Conservation (phyloP, 2,888 invertebrate genomes). For the Liposcelis brunnea region DNA sequence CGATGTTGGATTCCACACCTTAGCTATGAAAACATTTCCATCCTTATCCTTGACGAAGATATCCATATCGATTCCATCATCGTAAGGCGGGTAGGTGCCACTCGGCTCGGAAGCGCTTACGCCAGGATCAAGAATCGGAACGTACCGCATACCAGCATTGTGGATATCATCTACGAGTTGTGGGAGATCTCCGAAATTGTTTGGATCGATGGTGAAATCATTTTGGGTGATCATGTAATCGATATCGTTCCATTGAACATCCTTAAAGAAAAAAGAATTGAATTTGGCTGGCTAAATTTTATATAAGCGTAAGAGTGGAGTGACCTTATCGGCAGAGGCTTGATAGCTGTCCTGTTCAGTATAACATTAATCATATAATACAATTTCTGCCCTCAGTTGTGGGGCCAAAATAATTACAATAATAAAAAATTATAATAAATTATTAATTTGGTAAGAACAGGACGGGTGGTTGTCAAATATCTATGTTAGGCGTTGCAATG, state of each 20-base stretch:
- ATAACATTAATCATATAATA: too few species aligned
- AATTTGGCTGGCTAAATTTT: too few species aligned
- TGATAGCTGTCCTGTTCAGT: too few species aligned
- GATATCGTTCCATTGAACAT: conserved; percentile 29
- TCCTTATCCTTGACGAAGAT: conserved; percentile 53
- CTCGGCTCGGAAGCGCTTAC: conserved; percentile 47
- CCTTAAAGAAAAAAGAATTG: too few species aligned
- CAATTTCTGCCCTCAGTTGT: too few species aligned
- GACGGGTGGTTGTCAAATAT: too few species aligned
- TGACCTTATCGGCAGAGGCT: too few species aligned
- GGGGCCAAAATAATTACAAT: too few species aligned
- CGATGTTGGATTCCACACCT: conserved; percentile 52
- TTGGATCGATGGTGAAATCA: conserved; percentile 44
- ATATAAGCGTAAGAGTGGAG: too few species aligned
- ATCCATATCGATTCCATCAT: conserved; percentile 50
- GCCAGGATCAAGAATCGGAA: conserved; percentile 59
- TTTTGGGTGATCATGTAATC: conserved; percentile 31
- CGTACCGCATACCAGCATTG: conserved; percentile 52
- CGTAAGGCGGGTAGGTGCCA: conserved; percentile 57
- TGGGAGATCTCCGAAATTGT: conserved; percentile 42
- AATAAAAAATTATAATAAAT: too few species aligned
- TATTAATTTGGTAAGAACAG: too few species aligned
- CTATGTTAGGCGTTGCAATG: too few species aligned
- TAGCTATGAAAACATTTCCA: neutral
- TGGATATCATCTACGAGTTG: conserved; percentile 53